Base-by-base conservation (phyloP, 1,140 invertebrate genomes). In the Zaprionus ghesquierei region DNA sequence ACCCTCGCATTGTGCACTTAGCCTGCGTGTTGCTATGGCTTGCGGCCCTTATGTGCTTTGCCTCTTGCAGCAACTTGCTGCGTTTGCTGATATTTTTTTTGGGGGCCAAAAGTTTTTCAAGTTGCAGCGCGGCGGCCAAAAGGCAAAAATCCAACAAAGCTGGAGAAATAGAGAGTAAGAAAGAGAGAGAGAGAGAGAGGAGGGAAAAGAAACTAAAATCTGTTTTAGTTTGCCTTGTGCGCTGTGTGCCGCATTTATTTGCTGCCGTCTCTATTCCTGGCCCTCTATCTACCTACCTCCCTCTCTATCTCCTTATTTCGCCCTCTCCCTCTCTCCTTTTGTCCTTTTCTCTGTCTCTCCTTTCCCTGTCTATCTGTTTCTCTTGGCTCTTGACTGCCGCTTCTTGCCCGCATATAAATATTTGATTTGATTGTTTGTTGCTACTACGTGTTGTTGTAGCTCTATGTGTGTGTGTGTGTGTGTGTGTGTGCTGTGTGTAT, bases 401-500 rank as follows among this genome's bases (percentile, higher is more conserved):
- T 62, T 81, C 41, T 60, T 54, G 81, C 81, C 81, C 81, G 81
- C 81, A 85, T 86, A 85, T 85, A 85, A 85, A 85, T 85, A 85
- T 85, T 85, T 85, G 77, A 85, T 86, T 84, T 85, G 73, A 82
- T 84, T 82, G 80, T 82, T 68, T 77, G 59, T 69, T 27, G 27
- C 59, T 29, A 55, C 51, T 41, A 49, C 27, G 35, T 68, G 51
- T 66, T 13, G 29, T 22, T 55, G 23, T 58, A 5, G 3, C 2
- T 56, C 10, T 49, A n/a, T 29, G 6, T 44, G n/a, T 49, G 31
- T 51, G 27, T 53, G 13, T 54, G 13, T 20, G 1, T 55, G 10
- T 46, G 2, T 15, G 23, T 41, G 13, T 25, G 20, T 35, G 12
- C 1, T 53, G 5, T 50, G 51, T 63, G 41, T 58, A 55, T 53